Percentiles rank a stretch among this genome's conserved stretches.
phyloP scores from a whole-genome alignment of 2,888 invertebrate genomes.

The Nasonovia ribisnigri region DNA sequence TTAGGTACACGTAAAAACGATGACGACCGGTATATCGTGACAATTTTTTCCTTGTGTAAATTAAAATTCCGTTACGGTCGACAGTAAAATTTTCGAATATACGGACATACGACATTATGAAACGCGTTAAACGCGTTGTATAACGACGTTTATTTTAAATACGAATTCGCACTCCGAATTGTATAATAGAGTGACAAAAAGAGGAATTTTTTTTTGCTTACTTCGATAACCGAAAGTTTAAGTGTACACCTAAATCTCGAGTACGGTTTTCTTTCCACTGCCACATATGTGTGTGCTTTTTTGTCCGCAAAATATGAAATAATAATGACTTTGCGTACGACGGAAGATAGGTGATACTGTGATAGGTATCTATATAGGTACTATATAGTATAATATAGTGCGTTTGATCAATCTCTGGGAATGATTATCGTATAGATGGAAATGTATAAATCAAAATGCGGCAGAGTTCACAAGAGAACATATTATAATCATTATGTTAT shows the following conservation, averaged over 20 bases:
- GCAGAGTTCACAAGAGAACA: background rate
- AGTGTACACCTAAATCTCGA: background rate
- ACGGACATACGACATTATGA: background rate
- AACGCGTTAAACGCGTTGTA: background rate
- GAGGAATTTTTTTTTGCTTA: background rate
- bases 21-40: background rate
- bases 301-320: background rate
- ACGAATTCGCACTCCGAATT: background rate
- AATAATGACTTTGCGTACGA: background rate
- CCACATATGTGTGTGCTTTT: background rate
- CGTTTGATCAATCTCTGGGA: background rate
- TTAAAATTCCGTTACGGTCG: slow-evolving; percentile 55
- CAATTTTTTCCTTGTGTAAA: background rate
- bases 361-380: background rate
- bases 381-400: background rate
- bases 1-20: background rate
- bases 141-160: slow-evolving; percentile 24
- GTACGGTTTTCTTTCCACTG: background rate
- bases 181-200: background rate
- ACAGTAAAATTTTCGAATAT: slow-evolving; percentile 22
- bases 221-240: background rate
- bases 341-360: background rate
- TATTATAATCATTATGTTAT: background rate
- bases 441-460: background rate
- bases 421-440: background rate